Conservation (phyloP, 2,797 vertebrate genomes). For the Adelosebastes latens region DNA sequence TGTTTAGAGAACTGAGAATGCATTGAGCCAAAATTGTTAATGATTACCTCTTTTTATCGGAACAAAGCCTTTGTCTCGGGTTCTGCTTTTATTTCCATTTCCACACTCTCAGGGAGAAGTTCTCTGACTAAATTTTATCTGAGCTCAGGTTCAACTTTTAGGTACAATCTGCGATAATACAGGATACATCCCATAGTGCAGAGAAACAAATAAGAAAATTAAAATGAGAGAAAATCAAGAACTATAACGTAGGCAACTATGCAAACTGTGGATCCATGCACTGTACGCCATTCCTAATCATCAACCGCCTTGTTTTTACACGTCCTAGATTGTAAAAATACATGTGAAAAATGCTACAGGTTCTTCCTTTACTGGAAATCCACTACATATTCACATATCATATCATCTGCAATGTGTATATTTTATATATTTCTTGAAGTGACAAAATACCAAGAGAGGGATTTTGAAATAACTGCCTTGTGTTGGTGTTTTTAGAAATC, state of each 20-base stretch:
- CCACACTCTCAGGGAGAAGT: slow-evolving; percentile 2
- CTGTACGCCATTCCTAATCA: background rate
- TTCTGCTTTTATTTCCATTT: slow-evolving; percentile 35
- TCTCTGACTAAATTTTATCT: background rate
- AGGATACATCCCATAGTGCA: background rate
- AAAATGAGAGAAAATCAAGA: background rate
- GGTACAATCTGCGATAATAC: background rate
- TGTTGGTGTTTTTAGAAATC: background rate
- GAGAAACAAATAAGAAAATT: background rate
- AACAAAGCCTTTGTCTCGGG: slow-evolving; percentile 23
- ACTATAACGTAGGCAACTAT: background rate
- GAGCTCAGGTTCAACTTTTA: background rate
- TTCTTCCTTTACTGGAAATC: background rate
- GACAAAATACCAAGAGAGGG: background rate
- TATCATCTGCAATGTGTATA: background rate
- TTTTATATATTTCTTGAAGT: background rate
- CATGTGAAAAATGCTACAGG: background rate
- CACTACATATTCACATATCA: background rate
- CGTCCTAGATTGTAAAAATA: background rate
- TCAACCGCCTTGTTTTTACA: background rate
- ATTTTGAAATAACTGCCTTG: background rate
- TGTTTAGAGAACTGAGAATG: slow-evolving; percentile 27
- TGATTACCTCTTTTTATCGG: slow-evolving; percentile 21
- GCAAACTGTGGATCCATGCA: background rate
- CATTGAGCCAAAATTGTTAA: slow-evolving; percentile 7